Evolutionary conservation across 2,888 invertebrate species (phyloP), one percentile per base, ranked within the genome.

Genomic region (Serripes groenlandicus): DNA sequence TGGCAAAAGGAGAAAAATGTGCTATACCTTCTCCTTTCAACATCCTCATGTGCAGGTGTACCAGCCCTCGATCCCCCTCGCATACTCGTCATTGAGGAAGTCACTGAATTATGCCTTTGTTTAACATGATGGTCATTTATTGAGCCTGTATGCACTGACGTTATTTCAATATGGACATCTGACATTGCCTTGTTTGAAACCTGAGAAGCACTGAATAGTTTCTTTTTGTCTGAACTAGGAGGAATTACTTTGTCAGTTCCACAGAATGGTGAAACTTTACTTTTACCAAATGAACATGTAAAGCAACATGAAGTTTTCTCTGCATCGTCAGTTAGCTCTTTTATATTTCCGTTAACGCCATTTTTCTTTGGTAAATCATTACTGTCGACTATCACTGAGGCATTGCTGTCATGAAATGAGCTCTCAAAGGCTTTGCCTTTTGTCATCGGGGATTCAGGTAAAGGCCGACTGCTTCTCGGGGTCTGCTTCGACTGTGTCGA

Each of bases 1-100:
- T n/a, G n/a, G n/a, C n/a, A n/a, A n/a, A n/a, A n/a, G n/a, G n/a
- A n/a, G n/a, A n/a, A n/a, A 15, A 70, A 26, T 26, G 21, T 18
- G 37, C 18, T 68, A n/a, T 82, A 87, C 87, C 87, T 87, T 75
- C 82, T 73, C 26, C 83, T 52, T 28, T 87, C 87, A 42, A 78
- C 60, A 26, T 84, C 82, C 70, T 90, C 90, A 37, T 85, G 86
- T n/a, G 81, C 86, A 49, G 90, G 90, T 32, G 90, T 90, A 23
- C 86, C 90, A 7, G 88, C 80, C 66, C 89, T 62, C 15, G 88
- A 88, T 23, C 64, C 52, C 23, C 88, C 84, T 52, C 86, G 60
- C 23, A 88, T 62, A 32, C 88, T 89, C 2, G 88, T 85, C 28
- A 89, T 79, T 18, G 90, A 90, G n/a, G 89, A 89, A 76, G 73